Conservation (phyloP, 1,140 invertebrate genomes). For the Pseudomyrmex sp. region DNA sequence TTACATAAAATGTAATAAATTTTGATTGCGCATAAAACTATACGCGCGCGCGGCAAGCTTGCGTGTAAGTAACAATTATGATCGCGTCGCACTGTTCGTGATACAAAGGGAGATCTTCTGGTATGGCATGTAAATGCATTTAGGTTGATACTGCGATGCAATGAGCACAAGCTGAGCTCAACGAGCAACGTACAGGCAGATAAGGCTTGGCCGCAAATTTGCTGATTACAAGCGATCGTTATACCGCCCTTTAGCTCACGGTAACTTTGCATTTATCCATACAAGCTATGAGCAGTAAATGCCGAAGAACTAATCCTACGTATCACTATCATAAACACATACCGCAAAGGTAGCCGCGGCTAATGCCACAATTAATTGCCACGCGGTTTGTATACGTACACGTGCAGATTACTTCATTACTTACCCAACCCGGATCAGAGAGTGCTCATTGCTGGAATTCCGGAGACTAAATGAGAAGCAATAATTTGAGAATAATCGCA, state of each 20-base stretch:
- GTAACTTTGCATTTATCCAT: constrained; percentile 42
- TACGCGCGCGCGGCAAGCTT: too few species aligned
- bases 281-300: constrained; percentile 47
- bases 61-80: constrained; percentile 56
- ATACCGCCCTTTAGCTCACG: constrained; percentile 44
- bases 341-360: constrained; percentile 39
- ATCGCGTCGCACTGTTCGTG: neutral
- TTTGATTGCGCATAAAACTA: too few species aligned
- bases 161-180: neutral
- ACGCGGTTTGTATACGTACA: neutral
- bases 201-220: constrained; percentile 62
- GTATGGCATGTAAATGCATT: constrained; percentile 38
- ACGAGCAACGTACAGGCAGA: constrained; percentile 40
- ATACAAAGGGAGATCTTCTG: constrained; percentile 46
- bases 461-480: constrained; percentile 29
- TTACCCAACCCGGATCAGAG: constrained; percentile 16
- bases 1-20: neutral
- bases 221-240: constrained; percentile 61
- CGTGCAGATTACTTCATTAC: constrained; percentile 51
- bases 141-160: neutral
- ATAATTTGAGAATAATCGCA: constrained; percentile 33
- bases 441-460: constrained; percentile 26
- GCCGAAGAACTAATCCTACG: constrained; percentile 33
- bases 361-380: constrained; percentile 45
- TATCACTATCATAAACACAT: constrained; percentile 12